A percentile compares a stretch with the other conserved stretches of the same genome.
phyloP scores from a whole-genome alignment of 2,797 vertebrate genomes.

The Lithobates pipiens region DNA sequence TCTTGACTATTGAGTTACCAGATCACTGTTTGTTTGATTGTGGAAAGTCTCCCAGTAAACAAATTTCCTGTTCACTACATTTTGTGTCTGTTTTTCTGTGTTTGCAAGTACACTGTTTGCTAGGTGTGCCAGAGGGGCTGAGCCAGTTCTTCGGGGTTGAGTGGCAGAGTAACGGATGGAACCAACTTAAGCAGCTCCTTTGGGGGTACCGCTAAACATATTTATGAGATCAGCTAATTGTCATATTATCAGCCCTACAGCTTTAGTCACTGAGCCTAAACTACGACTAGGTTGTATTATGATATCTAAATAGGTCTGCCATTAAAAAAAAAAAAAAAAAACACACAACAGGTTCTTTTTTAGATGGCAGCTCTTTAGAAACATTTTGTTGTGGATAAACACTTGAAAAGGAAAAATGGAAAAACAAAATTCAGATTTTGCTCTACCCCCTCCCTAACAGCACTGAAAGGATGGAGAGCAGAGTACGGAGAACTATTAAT shows the following conservation, averaged over 20 bases:
- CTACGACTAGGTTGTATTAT: not conserved
- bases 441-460: not conserved
- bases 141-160: no score
- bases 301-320: not conserved
- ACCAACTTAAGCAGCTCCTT: no score
- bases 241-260: not conserved
- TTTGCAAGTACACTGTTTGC: no score
- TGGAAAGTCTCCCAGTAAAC: no score
- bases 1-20: no score
- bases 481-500: constrained; percentile 7
- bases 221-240: not conserved
- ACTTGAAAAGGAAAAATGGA: not conserved
- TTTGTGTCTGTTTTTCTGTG: no score
- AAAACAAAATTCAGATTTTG: not conserved
- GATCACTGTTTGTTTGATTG: no score
- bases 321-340: not conserved
- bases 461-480: not conserved
- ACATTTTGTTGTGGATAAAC: not conserved
- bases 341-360: not conserved
- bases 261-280: not conserved
- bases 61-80: no score
- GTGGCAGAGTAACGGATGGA: no score
- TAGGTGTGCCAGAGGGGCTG: no score
- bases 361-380: not conserved
- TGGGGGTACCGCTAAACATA: no score